phyloP scores from a whole-genome alignment of 2,797 vertebrate genomes.

The Microchirus variegatus region DNA sequence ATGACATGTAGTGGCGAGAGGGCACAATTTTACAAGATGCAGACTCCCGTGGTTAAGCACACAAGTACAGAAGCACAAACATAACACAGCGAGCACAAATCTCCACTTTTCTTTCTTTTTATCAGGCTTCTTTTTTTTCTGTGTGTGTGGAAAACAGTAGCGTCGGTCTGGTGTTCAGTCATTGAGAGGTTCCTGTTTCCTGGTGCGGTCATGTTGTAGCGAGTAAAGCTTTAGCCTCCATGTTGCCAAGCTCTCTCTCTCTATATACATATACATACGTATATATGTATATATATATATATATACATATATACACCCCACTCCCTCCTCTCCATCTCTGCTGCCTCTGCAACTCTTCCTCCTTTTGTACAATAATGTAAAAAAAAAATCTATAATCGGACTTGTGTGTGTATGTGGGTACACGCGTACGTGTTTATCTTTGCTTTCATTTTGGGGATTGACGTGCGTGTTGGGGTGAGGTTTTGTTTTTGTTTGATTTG shows the following conservation, averaged over 20 bases:
- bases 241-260: conserved; percentile 45
- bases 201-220: conserved; percentile 57
- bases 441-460: conserved; percentile 48
- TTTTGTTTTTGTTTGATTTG: conserved; percentile 21
- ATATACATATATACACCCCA: conserved; percentile 17
- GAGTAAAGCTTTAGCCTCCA: conserved; percentile 53
- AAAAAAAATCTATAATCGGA: conserved; percentile 70
- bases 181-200: conserved; percentile 41
- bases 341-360: conserved; percentile 57
- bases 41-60: conserved; percentile 15
- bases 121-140: conserved; percentile 19
- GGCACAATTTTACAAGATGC: background rate
- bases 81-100: conserved; percentile 36
- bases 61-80: background rate
- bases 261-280: conserved; percentile 18
- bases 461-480: conserved; percentile 34
- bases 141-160: too few relatives aligned
- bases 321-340: conserved; percentile 45
- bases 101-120: conserved; percentile 19
- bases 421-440: conserved; percentile 59
- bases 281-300: conserved; percentile 4
- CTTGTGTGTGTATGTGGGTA: too few relatives aligned
- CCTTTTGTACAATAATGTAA: conserved; percentile 82
- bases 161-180: too few relatives aligned
- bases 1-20: background rate